A percentile compares a stretch with the other conserved stretches of the same genome.
Conservation (phyloP, 2,888 invertebrate species). For the Sarcophaga caerulescens region DNA sequence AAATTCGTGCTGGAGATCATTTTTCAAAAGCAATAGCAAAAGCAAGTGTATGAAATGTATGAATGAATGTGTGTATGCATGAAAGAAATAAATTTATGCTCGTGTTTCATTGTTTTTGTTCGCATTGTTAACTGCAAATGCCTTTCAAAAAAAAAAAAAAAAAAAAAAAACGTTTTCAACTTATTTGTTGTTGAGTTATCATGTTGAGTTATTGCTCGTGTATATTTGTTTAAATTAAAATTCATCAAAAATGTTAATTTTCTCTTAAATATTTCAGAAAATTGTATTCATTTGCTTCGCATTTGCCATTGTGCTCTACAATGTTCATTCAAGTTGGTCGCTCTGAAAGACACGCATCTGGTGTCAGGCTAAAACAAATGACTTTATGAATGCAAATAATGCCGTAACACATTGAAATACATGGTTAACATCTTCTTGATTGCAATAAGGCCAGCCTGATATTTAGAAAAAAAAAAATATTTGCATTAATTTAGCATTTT, state of each 20-base stretch:
- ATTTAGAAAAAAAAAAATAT: not conserved
- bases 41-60: constrained; percentile 26
- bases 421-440: not conserved
- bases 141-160: not conserved
- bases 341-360: constrained; percentile 56
- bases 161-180: constrained; percentile 39
- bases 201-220: constrained; percentile 65
- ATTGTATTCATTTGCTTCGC: constrained; percentile 46
- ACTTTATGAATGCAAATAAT: constrained; percentile 25
- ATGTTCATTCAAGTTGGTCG: not conserved
- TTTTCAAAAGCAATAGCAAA: constrained; percentile 52
- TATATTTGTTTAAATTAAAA: constrained; percentile 67
- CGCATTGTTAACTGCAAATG: constrained; percentile 37
- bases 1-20: constrained; percentile 65
- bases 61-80: constrained; percentile 35
- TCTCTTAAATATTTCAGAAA: constrained; percentile 35
- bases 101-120: too few species aligned
- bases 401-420: not conserved
- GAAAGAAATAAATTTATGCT: constrained; percentile 33
- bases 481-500: too few species aligned
- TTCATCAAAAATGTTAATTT: constrained; percentile 50
- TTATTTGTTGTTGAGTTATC: constrained; percentile 61
- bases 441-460: not conserved
- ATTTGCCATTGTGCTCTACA: not conserved
- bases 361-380: constrained; percentile 60